These are phyloP conservation scores for Mirounga angustirostris DNA, from an alignment of 2,113 vertebrate genomes.

Conservation along the genomic window DNA sequence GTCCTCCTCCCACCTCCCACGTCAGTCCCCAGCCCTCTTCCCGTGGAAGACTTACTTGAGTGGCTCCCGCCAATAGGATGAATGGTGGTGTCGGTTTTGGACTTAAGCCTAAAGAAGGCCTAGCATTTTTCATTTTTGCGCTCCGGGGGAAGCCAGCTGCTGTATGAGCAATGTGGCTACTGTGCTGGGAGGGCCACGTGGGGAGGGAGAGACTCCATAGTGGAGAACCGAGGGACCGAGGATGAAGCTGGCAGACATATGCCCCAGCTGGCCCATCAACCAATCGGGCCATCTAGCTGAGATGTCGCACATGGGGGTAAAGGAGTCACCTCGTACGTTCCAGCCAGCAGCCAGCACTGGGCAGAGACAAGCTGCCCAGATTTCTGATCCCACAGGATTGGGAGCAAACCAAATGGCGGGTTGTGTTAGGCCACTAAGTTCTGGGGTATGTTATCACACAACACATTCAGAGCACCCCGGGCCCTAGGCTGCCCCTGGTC, in stretches of 20 bases:
- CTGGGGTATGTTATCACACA: not conserved
- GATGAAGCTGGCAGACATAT: not conserved
- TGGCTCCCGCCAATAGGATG: not conserved
- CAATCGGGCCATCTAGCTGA: rapidly evolving
- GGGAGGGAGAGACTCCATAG: not conserved
- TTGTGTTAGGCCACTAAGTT: not conserved
- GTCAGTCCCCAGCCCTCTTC: not conserved
- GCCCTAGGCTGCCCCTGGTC: no score
- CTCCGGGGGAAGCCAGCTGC: not conserved
- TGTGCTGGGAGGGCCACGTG: not conserved
- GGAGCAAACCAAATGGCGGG: not conserved
- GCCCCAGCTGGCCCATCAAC: not conserved
- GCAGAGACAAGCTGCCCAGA: not conserved
- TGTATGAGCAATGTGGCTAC: not conserved
- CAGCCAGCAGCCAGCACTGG: not conserved
- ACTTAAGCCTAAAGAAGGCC: not conserved
- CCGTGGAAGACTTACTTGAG: not conserved
- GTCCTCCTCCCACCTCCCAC: not conserved
- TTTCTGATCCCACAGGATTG: no score
- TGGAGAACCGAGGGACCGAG: not conserved
- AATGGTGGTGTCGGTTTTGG: not conserved
- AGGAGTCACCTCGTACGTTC: not conserved
- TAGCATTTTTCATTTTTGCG: no score
- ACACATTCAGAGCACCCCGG: not conserved
- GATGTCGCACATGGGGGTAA: rapidly evolving